Percentiles rank a stretch among this genome's conserved stretches.
Conservation (phyloP, 2,797 vertebrate genomes). For the Gorsachius magnificus region DNA sequence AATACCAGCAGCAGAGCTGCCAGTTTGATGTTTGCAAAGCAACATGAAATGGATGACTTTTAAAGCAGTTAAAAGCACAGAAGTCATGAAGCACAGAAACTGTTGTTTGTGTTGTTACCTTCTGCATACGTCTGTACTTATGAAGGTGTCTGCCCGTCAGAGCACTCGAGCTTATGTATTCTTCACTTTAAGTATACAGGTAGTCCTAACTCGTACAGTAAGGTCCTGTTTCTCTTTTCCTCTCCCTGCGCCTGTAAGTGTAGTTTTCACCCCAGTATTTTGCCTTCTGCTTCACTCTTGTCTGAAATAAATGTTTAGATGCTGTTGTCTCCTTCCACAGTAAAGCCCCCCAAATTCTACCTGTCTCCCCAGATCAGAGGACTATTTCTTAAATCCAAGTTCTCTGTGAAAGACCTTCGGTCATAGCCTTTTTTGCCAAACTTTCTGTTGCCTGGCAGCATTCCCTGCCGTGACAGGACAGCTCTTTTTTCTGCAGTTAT, state of each 20-base stretch:
- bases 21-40: neutral
- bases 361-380: neutral
- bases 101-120: neutral
- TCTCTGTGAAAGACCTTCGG: neutral
- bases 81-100: neutral
- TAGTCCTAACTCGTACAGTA: neutral
- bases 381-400: neutral
- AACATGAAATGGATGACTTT: neutral
- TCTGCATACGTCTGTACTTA: neutral
- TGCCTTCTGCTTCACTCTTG: neutral
- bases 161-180: neutral
- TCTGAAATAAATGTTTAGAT: neutral
- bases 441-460: neutral
- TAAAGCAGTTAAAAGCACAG: neutral
- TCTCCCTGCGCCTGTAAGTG: neutral
- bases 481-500: neutral
- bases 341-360: neutral
- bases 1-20: neutral
- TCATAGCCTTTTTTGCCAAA: neutral
- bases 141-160: neutral
- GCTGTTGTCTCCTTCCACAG: neutral
- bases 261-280: neutral
- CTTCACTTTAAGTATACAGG: neutral
- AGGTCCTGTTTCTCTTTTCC: neutral
- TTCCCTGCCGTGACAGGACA: neutral